phyloP scores from a whole-genome alignment of 1,140 invertebrate genomes.

The Copidosoma floridanum region DNA sequence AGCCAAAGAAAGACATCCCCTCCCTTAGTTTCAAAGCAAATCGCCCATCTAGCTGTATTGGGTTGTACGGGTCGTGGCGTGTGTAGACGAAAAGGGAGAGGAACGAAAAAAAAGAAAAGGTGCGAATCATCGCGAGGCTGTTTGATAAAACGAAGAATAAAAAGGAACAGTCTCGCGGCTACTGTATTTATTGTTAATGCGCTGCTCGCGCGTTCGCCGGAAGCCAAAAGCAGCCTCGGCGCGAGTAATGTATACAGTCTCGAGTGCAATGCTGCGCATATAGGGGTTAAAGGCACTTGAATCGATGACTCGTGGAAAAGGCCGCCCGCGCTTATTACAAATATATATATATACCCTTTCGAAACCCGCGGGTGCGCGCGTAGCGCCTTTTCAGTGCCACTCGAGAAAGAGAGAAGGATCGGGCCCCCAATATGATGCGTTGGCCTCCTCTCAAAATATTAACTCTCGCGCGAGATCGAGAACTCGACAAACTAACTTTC shows the following conservation, averaged over 20 bases:
- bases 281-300: too few species aligned
- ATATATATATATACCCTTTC: too few species aligned
- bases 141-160: neutral
- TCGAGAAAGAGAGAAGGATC: neutral
- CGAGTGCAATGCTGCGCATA: too few species aligned
- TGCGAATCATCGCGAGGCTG: neutral
- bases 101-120: neutral
- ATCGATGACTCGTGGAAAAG: slow-evolving; percentile 16
- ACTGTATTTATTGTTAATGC: slow-evolving; percentile 7
- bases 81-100: neutral
- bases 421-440: too few species aligned
- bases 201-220: neutral
- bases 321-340: neutral
- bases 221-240: too few species aligned
- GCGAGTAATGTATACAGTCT: neutral
- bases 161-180: neutral
- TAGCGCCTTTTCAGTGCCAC: neutral
- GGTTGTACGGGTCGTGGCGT: neutral
- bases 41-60: neutral
- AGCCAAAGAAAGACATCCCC: slow-evolving; percentile 38
- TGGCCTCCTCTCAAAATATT: neutral
- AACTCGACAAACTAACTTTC: too few species aligned
- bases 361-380: neutral
- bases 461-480: neutral
- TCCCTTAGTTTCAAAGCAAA: slow-evolving; percentile 2